Evolutionary conservation across 64 coral and sea anemone species (phyloP), one percentile per base, ranked within the genome.

Genomic region (Montipora sp.): DNA sequence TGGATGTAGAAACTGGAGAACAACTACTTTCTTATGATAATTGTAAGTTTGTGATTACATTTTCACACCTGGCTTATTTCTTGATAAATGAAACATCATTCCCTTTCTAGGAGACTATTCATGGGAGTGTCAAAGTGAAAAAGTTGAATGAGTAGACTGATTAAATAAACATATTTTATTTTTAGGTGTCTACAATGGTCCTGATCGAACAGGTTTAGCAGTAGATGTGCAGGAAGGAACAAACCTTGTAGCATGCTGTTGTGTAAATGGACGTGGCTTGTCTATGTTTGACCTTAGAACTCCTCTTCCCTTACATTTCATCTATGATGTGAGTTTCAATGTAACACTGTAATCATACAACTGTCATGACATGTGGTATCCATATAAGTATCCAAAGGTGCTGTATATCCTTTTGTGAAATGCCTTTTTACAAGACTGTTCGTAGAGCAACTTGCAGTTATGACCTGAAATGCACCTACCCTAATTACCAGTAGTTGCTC

Each of bases 21-120:
- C 95, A 97, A 83, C 75, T 97, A 15, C 75, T 97, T n/a, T 91
- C 95, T 70, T 97, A 97, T 94, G 95, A 97, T 63, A 94, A 97
- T 59, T 97, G 95, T 97, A 83, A 97, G 95, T 81, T 71, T 71
- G 18, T 22, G 0, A 4, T 71, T 15, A 7, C 21, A 7, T 71
- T 71, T 21, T 71, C 21, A 22, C 13, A 16, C 60, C 60, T 12
- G 9, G 14, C 60, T 63, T 12, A 15, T 63, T 63, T 55, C 51
- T 55, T 55, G 51, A 55, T 10, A 55, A 55, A 7, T 5, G 10
- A 10, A 55, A 55, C 51, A 7, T 10, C 51, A 55, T 55, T 55
- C 5, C 51, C 10, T 55, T 55, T 55, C 51, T 55, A 55, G 51
- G 51, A 36, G 36, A 36, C 36, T 36, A 36, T 36, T 36, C 36